phyloP scores from a whole-genome alignment of 2,888 invertebrate genomes.

The Pyralis farinalis region DNA sequence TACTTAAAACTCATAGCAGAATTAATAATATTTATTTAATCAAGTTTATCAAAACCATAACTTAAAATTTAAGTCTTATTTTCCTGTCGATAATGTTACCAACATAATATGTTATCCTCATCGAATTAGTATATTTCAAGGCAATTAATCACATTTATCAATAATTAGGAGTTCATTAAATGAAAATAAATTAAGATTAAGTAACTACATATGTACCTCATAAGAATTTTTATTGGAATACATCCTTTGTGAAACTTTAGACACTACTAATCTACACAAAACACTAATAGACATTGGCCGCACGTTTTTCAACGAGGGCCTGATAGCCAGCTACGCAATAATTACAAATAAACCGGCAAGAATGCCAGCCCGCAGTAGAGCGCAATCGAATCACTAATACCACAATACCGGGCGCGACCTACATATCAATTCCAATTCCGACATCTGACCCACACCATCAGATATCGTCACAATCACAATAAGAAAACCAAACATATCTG shows the following conservation, averaged over 20 bases:
- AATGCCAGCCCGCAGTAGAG: conserved; percentile 12
- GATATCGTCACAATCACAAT: conserved; percentile 36
- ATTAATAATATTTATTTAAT: too few relatives aligned
- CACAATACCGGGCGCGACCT: conserved; percentile 11
- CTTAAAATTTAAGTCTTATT: too few relatives aligned
- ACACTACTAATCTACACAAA: conserved; percentile 37
- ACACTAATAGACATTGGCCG: conserved; percentile 46
- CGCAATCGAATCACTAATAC: conserved; percentile 8
- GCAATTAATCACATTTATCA: too few relatives aligned
- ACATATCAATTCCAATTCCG: conserved; percentile 44
- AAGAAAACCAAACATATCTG: conserved; percentile 24
- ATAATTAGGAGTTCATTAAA: conserved; percentile 1
- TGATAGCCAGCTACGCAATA: conserved; percentile 28
- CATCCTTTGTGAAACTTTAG: conserved; percentile 49
- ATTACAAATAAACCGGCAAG: conserved; percentile 24
- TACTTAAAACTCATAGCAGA: too few relatives aligned
- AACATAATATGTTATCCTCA: too few relatives aligned
- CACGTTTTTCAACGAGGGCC: conserved; percentile 23
- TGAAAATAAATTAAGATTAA: conserved; percentile 6
- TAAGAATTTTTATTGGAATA: conserved; percentile 47
- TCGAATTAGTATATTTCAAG: too few relatives aligned
- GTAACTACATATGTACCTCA: too few relatives aligned
- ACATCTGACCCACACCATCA: conserved; percentile 54
- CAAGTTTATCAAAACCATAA: too few relatives aligned
- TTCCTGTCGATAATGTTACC: too few relatives aligned